These are phyloP conservation scores for Phocides pigmalion DNA, from an alignment of 1,140 invertebrate genomes.

Conservation along the genomic window DNA sequence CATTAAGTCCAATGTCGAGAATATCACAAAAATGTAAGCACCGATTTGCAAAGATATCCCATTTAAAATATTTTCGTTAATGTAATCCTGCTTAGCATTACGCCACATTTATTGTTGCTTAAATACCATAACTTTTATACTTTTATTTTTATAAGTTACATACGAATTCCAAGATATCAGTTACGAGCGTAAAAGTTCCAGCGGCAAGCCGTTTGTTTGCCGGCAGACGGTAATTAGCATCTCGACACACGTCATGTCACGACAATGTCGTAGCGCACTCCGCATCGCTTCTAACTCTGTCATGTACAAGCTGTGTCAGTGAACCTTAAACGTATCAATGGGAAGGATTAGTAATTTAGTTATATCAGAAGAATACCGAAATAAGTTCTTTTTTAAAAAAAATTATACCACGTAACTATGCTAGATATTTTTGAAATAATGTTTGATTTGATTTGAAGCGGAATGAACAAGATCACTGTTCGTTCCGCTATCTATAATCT, in stretches of 20 bases:
- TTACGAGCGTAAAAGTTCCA: slow-evolving; percentile 9
- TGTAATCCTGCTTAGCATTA: not conserved
- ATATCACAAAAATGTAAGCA: no score
- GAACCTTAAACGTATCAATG: slow-evolving; percentile 45
- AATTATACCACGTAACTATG: no score
- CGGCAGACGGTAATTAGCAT: slow-evolving; percentile 69
- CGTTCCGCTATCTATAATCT: not conserved
- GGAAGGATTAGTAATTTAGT: no score
- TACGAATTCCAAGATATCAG: not conserved
- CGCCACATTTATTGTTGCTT: not conserved
- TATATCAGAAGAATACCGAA: no score
- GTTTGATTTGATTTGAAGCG: no score
- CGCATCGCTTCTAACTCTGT: slow-evolving; percentile 26
- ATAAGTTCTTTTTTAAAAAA: no score
- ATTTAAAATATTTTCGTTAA: not conserved
- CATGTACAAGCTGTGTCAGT: slow-evolving; percentile 55
- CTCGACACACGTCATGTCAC: slow-evolving; percentile 69
- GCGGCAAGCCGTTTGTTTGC: slow-evolving; percentile 42
- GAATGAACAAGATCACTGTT: no score
- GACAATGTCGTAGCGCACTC: slow-evolving; percentile 49
- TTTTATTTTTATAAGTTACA: not conserved
- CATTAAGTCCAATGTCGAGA: no score
- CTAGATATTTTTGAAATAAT: no score
- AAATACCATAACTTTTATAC: not conserved
- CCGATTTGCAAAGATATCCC: not conserved